Percentiles rank a stretch among this genome's conserved stretches.
Conservation (phyloP, 2,888 invertebrate species). For the Drosophila incognita region DNA sequence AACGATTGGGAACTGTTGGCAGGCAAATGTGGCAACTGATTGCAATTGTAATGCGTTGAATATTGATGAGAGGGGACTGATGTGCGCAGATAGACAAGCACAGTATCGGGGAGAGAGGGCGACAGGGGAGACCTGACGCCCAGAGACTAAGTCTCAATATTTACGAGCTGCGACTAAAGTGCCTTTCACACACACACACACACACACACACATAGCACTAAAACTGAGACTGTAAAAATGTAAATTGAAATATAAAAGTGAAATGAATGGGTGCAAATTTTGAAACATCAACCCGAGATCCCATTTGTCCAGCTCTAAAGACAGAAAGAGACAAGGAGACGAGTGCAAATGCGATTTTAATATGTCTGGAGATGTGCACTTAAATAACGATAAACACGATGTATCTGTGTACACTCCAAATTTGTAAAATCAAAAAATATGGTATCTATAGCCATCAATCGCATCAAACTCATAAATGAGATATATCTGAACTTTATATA, state of each 20-base stretch:
- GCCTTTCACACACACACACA: slow-evolving; percentile 2
- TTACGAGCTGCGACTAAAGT: slow-evolving; percentile 26
- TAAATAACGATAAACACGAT: not conserved
- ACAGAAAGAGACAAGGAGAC: not conserved
- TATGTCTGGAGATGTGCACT: slow-evolving; percentile 16
- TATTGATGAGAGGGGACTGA: slow-evolving; percentile 66
- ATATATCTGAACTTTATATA: not conserved
- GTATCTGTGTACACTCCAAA: not conserved
- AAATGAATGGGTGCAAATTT: slow-evolving; percentile 28
- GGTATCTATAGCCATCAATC: not conserved
- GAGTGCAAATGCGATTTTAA: not conserved
- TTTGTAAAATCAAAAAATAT: not conserved
- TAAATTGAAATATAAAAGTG: slow-evolving; percentile 19
- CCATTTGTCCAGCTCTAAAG: slow-evolving; percentile 17
- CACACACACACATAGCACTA: not conserved
- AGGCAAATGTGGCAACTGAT: slow-evolving; percentile 71
- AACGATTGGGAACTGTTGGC: slow-evolving; percentile 44
- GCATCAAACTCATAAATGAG: not conserved
- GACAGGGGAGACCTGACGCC: not conserved
- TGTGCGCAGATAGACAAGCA: slow-evolving; percentile 6
- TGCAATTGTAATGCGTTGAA: slow-evolving; percentile 81
- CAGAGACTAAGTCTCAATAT: slow-evolving; percentile 32
- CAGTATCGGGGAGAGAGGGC: not conserved
- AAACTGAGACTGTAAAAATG: slow-evolving; percentile 1
- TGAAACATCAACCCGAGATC: slow-evolving; percentile 12